Conservation (phyloP, 2,797 vertebrate genomes). For the Zalophus californianus region DNA sequence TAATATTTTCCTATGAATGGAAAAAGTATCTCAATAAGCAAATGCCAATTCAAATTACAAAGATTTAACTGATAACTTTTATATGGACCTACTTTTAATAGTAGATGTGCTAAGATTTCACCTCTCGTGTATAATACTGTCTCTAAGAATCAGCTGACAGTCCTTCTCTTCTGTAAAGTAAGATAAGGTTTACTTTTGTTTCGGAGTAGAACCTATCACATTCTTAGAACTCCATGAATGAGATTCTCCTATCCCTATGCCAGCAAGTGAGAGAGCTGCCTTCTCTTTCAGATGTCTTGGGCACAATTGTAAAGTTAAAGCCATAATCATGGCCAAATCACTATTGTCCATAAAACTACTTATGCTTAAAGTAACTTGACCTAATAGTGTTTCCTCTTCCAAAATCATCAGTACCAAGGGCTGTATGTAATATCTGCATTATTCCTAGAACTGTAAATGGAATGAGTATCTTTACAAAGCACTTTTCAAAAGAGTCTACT, state of each 20-base stretch:
- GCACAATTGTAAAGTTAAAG: not conserved
- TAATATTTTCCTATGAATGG: not conserved
- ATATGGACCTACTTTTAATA: not conserved
- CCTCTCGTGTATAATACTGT: not conserved
- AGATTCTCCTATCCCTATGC: not conserved
- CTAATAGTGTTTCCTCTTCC: not conserved
- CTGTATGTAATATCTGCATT: not conserved
- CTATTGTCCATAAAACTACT: not conserved
- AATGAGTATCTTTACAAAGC: not conserved
- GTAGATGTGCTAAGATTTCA: not conserved
- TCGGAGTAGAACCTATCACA: not conserved
- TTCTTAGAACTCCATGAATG: not conserved
- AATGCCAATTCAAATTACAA: not conserved
- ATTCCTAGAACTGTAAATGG: not conserved
- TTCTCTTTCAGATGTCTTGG: not conserved
- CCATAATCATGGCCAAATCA: not conserved
- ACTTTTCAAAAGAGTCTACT: not conserved
- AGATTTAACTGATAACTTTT: not conserved
- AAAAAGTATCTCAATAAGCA: constrained; percentile 10
- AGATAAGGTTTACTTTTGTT: not conserved
- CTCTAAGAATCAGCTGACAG: not conserved
- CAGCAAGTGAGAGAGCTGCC: not conserved
- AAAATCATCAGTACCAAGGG: not conserved
- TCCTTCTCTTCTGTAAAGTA: not conserved
- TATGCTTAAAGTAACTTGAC: not conserved